These are phyloP conservation scores for Gracilinanus agilis DNA, from an alignment of 2,113 vertebrate species.

Conservation along the genomic window DNA sequence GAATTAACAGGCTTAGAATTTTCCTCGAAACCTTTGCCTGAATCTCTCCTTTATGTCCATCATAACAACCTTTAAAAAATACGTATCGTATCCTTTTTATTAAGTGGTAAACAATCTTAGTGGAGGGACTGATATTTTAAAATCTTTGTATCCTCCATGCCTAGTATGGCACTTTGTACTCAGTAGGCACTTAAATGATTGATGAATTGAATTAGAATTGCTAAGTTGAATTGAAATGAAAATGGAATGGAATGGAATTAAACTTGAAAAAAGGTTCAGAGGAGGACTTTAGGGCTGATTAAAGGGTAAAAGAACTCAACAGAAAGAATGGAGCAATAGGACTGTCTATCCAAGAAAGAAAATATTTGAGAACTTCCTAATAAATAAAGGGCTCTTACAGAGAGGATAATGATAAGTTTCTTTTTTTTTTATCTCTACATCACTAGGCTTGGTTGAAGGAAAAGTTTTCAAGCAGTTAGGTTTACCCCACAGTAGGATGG, in stretches of 20 bases:
- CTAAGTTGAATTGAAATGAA: background rate
- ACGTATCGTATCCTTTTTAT: background rate
- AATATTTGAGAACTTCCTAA: background rate
- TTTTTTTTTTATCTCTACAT: background rate
- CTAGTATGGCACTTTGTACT: background rate
- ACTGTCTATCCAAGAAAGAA: background rate
- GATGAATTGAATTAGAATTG: background rate
- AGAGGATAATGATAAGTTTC: background rate
- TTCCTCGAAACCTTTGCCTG: background rate
- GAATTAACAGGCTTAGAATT: background rate
- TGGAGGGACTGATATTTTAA: background rate
- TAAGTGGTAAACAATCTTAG: background rate
- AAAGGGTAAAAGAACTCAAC: background rate
- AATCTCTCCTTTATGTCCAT: background rate
- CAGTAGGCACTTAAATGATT: background rate
- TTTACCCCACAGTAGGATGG: background rate
- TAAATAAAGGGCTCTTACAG: background rate
- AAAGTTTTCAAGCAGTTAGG: background rate
- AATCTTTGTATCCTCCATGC: background rate
- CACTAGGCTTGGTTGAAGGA: background rate
- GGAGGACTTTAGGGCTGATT: background rate
- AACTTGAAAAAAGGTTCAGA: background rate
- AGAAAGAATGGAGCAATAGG: conserved; percentile 29
- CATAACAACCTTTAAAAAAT: background rate
- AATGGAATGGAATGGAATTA: background rate